Base-by-base conservation (phyloP, 2,797 vertebrate species). In the Gallinago nigripennis region DNA sequence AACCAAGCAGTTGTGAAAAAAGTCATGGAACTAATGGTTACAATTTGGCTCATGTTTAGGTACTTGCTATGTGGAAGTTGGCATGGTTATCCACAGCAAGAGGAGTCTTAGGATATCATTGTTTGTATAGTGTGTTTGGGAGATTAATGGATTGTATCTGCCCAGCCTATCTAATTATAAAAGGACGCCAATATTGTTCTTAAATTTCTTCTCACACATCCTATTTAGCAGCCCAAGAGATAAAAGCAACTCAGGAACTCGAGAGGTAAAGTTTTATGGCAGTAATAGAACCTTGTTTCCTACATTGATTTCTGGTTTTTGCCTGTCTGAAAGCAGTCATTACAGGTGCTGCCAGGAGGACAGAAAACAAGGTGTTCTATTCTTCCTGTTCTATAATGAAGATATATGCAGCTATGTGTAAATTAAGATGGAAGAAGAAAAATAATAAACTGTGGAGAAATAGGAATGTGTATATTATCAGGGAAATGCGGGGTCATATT, bases 361-460 rank as follows among this genome's bases (percentile, higher is more conserved):
- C 11, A 28, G 71, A 58, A 84, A 92, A 39, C 31, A 58, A 72
- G 58, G 30, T 48, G 28, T 61, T 88, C 35, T 64, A 2, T 53
- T 94, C 50, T 60, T 90, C 25, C 25, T n/a, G 4, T 14, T 75
- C 16, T 33, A 19, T 91, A 92, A 94, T 90, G 70, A 96, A 96
- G 95, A 95, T 64, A 46, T 6, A 79, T 82, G 60, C 58, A 65
- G 65, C 60, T 92, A 24, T 57, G 27, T 64, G 58, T 78, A 82
- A 94, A 89, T 89, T 94, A 76, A 80, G 48, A 48, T 76, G 68
- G 78, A 89, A 78, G 33, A 83, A 68, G 71, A 94, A 79, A 90
- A 92, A 89, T 73, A 76, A 72, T 94, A 83, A 95, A 90, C 61
- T 70, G 71, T 39, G 68, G 46, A 86, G 82, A 91, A 92, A 96